Base-by-base conservation (phyloP, 37 sponge, comb jelly and placozoan species). In the Cliona cf. orientalis region DNA sequence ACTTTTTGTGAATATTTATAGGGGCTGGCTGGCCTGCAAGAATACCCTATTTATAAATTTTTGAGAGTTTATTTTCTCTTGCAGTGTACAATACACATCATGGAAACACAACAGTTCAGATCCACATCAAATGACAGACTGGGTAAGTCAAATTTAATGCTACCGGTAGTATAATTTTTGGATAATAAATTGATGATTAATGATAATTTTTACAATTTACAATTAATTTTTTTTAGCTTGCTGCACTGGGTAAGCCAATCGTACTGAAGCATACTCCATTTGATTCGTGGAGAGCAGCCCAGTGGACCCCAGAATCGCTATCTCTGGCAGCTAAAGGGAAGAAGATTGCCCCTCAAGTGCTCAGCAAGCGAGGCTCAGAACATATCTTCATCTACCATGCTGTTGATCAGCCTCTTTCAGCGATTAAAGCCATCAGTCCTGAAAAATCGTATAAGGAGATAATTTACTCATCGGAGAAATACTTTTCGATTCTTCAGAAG, bases 331-430 rank as follows among this genome's bases (percentile, higher is more conserved):
- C 23, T 5, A 70, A 23, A 42, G 37, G 19, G 58, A 32, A 71
- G 28, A 7, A 68, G 12, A 46, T 75, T 71, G 68, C 40, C 11
- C n/a, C n/a, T n/a, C 41, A 35, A 12, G 29, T 87, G 32, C 60
- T 72, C 2, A 56, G 57, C 61, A 87, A 87, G 70, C 62, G 66
- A 62, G 73, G 88, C 1, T 34, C 29, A 9, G 29, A 76, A 25
- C 63, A 68, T 33, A 42, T 88, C 21, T 82, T 88, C 58, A 76
- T 33, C 29, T 88, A 88, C 38, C 69, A 64, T 88, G 83, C 83
- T 31, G 34, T 58, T 26, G 58, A 74, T 28, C 82, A 82, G 43
- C 83, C 83, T 29, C 42, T 88, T 3, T 28, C 65, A 0, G 59
- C 4, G 0, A 69, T 75, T 0, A 31, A 36, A 22, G 5, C 29